A percentile compares a stretch with the other conserved stretches of the same genome.
Evolutionary conservation across 2,888 invertebrate species (phyloP).

Genomic region (Dryobotodes eremita): DNA sequence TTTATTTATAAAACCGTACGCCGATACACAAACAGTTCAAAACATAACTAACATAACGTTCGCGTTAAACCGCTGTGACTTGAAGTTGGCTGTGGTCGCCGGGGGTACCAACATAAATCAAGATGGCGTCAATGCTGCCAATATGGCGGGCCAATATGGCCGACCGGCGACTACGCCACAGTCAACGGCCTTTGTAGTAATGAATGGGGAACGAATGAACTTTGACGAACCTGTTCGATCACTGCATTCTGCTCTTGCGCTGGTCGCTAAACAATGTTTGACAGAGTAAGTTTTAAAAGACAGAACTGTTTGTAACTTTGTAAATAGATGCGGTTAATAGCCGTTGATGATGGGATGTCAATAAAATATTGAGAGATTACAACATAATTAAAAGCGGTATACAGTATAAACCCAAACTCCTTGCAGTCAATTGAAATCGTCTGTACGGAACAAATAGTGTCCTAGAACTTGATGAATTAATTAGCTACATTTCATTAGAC

Average conservation of each 20-base stretch:
- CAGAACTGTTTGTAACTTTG: conserved; percentile 28
- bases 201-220: conserved; percentile 82
- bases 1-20: conserved; percentile 66
- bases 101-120: conserved; percentile 60
- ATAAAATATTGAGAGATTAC: conserved; percentile 16
- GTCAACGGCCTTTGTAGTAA: conserved; percentile 84
- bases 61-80: conserved; percentile 78
- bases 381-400: background rate
- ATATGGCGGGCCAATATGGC: conserved; percentile 60
- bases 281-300: conserved; percentile 27
- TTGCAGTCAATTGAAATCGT: conserved; percentile 57
- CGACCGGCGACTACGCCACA: conserved; percentile 65
- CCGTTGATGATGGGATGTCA: background rate
- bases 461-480: conserved; percentile 40
- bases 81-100: conserved; percentile 79
- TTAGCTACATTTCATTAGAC: conserved; percentile 24
- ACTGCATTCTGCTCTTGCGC: conserved; percentile 66
- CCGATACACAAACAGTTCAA: conserved; percentile 78
- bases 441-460: conserved; percentile 50
- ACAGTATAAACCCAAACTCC: conserved; percentile 35
- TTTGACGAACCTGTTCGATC: conserved; percentile 80
- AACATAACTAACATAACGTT: conserved; percentile 87
- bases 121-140: conserved; percentile 64
- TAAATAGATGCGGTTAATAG: background rate
- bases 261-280: conserved; percentile 47